These are phyloP conservation scores for Macrosteles quadrilineatus DNA, from an alignment of 1,140 invertebrate species.

Conservation along the genomic window DNA sequence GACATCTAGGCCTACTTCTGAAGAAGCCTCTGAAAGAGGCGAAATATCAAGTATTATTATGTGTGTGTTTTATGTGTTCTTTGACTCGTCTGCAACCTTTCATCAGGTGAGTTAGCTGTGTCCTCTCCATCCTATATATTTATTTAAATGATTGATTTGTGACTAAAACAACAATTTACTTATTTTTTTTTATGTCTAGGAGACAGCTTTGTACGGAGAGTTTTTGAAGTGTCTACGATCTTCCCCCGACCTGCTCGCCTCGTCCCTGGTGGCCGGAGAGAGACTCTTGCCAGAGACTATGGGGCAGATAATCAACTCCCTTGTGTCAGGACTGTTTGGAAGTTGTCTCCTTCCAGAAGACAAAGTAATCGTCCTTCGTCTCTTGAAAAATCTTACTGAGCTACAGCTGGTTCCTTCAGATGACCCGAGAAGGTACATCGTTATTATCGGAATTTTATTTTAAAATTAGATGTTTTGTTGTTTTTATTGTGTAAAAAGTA, in stretches of 20 bases:
- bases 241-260: slow-evolving; percentile 77
- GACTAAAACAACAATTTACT: too few relatives aligned
- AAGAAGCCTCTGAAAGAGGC: too few relatives aligned
- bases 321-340: slow-evolving; percentile 82
- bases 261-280: slow-evolving; percentile 79
- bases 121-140: too few relatives aligned
- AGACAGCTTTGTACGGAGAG: slow-evolving; percentile 74
- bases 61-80: too few relatives aligned
- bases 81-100: too few relatives aligned
- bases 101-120: too few relatives aligned
- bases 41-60: too few relatives aligned
- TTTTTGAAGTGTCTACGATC: slow-evolving; percentile 75
- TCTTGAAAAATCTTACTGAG: slow-evolving; percentile 80
- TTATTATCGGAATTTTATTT: too few relatives aligned
- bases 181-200: slow-evolving; percentile 48
- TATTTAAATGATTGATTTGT: too few relatives aligned
- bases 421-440: slow-evolving; percentile 77
- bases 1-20: too few relatives aligned
- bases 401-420: slow-evolving; percentile 78
- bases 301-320: slow-evolving; percentile 65
- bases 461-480: too few relatives aligned
- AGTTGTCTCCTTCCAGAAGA: slow-evolving; percentile 81
- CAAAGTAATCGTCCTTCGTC: slow-evolving; percentile 71
- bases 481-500: too few relatives aligned
- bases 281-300: slow-evolving; percentile 61